These are phyloP conservation scores for Cyprinodon diabolis DNA, from an alignment of 2,797 vertebrate genomes.

Conservation along the genomic window DNA sequence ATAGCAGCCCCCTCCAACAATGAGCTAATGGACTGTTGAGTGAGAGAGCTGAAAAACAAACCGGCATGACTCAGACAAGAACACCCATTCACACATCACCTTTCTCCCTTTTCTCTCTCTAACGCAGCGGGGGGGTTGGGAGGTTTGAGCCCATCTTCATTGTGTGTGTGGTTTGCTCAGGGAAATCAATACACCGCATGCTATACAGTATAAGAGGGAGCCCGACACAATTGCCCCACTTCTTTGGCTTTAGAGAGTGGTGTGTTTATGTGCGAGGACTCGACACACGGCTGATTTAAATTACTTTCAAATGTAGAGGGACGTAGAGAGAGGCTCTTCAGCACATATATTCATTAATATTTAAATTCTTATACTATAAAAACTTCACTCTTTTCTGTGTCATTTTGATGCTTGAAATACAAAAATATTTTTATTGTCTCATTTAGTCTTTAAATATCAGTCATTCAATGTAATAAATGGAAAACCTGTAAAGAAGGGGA, in stretches of 20 bases:
- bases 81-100: slow-evolving; percentile 72
- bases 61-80: slow-evolving; percentile 72
- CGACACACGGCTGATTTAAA: slow-evolving; percentile 1
- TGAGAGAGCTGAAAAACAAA: slow-evolving; percentile 76
- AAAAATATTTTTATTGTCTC: not conserved
- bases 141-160: slow-evolving; percentile 41
- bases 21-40: slow-evolving; percentile 77
- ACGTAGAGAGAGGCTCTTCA: not conserved
- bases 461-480: not conserved
- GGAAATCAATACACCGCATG: slow-evolving; percentile 68
- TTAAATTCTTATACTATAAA: not conserved
- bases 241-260: slow-evolving; percentile 22
- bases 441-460: not conserved
- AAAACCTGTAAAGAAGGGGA: not conserved
- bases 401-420: not conserved
- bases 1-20: slow-evolving; percentile 71
- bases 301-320: slow-evolving; percentile 2
- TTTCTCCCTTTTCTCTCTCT: slow-evolving; percentile 39
- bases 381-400: not conserved
- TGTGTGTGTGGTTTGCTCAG: slow-evolving; percentile 23
- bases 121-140: slow-evolving; percentile 28
- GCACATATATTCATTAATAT: not conserved
- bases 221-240: slow-evolving; percentile 27
- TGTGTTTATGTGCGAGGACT: slow-evolving; percentile 20
- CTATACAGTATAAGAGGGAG: slow-evolving; percentile 16